A percentile compares a stretch with the other conserved stretches of the same genome.
These are phyloP conservation scores for Hypselothyrea guttata DNA, from an alignment of 2,888 invertebrate species.

Conservation along the genomic window DNA sequence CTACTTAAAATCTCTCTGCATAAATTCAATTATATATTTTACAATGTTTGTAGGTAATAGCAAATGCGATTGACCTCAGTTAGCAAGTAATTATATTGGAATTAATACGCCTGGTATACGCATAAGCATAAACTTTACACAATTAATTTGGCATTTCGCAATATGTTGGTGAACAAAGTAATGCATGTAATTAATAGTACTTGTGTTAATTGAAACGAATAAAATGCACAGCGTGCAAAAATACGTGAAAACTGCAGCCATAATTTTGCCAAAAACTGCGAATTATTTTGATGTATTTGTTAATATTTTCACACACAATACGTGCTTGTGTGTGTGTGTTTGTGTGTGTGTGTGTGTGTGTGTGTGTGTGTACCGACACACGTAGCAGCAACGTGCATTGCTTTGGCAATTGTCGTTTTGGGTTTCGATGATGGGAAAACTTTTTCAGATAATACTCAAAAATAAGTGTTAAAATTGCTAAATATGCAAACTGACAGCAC, in stretches of 20 bases:
- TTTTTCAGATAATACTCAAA: slow-evolving; percentile 78
- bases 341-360: slow-evolving; percentile 10
- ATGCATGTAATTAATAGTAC: too few relatives aligned
- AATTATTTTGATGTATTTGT: background rate
- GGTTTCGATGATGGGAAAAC: slow-evolving; percentile 76
- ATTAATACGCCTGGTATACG: too few relatives aligned
- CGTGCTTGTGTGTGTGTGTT: slow-evolving; percentile 3
- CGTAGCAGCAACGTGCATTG: slow-evolving; percentile 62
- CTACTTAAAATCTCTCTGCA: too few relatives aligned
- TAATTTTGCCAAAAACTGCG: slow-evolving; percentile 23
- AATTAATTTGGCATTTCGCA: too few relatives aligned
- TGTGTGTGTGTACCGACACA: slow-evolving; percentile 36
- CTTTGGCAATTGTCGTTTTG: slow-evolving; percentile 64
- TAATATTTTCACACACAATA: slow-evolving; percentile 1
- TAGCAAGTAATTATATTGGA: too few relatives aligned
- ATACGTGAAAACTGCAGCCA: slow-evolving; percentile 26
- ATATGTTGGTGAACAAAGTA: too few relatives aligned
- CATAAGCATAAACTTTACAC: too few relatives aligned
- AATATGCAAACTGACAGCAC: slow-evolving; percentile 54
- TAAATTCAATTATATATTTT: too few relatives aligned
- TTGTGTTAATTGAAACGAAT: background rate
- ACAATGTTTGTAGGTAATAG: too few relatives aligned
- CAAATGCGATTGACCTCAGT: too few relatives aligned
- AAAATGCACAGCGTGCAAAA: slow-evolving; percentile 7
- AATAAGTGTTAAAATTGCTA: slow-evolving; percentile 43